Evolutionary conservation across 2,797 vertebrate species (phyloP), one percentile per base, ranked within the genome.

Genomic region (Takifugu ocellatus): DNA sequence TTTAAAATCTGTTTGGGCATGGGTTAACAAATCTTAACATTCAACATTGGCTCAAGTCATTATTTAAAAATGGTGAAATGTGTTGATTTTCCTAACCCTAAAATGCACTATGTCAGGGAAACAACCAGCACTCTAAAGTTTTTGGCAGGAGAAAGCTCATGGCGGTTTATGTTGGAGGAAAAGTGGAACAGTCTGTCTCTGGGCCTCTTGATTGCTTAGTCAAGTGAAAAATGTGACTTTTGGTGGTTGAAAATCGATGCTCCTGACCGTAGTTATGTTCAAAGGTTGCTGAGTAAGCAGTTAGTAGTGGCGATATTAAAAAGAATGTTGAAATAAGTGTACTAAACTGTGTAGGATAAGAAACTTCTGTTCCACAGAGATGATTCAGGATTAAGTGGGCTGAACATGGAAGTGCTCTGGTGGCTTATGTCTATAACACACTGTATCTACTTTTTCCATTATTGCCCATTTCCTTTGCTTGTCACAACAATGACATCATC

Each of bases 121-220:
- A 11, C 33, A 33, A 2, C 7, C 33, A 33, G 33, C 9, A 9
- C 6, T 10, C 33, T 56, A 58, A 72, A 62, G 7, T 43, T 62
- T 55, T 67, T 77, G 68, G 59, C 68, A 48, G 49, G 15, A 70
- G 66, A 48, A 57, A 3, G 24, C 2, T 17, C 16, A 15, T 2
- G 65, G 73, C 47, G 60, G 75, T 77, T 63, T 45, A 58, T 68
- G 42, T 55, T 75, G 73, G 66, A 65, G 45, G 51, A 75, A 64
- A 52, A 64, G 36, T 51, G 45, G 51, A 75, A 64, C 54, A 64
- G 36, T 51, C 44, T 6, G 24, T 33, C 31, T 72, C 66, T 21
- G 68, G 57, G 61, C 62, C 11, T 33, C 8, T 33, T 9, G 33
- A 33, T 33, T 33, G 10, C 33, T 33, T 68, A 65, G 54, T 51